These are phyloP conservation scores for Bos taurus DNA, from an alignment of 2,113 vertebrate genomes.

Conservation along the genomic window DNA sequence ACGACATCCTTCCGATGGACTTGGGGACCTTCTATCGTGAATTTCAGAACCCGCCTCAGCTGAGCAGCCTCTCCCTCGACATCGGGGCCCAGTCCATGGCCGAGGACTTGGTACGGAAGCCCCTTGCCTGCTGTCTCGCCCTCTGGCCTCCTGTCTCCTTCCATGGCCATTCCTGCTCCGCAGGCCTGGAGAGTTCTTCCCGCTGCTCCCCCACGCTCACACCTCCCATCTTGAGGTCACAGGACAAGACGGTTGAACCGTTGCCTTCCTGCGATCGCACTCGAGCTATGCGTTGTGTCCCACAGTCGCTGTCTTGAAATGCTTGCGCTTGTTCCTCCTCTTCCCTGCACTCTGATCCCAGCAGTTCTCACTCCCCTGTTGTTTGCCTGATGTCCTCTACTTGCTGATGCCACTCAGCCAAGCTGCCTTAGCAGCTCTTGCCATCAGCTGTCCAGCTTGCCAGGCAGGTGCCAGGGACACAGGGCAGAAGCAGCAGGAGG, in stretches of 20 bases:
- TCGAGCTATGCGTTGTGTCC: neutral
- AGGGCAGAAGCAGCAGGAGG: neutral
- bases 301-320: neutral
- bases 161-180: neutral
- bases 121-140: neutral
- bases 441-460: neutral
- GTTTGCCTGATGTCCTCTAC: neutral
- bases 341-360: neutral
- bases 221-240: neutral
- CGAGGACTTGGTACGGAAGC: conserved; percentile 92
- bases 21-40: conserved; percentile 97
- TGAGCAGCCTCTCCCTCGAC: conserved; percentile 95
- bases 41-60: conserved; percentile 98
- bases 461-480: neutral
- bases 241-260: neutral
- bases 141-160: neutral
- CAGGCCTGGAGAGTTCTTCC: neutral
- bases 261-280: neutral
- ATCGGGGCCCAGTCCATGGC: conserved; percentile 98
- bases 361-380: neutral
- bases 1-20: conserved; percentile 98
- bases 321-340: neutral
- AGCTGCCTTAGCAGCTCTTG: neutral
- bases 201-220: neutral
- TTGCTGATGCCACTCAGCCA: neutral